phyloP scores from a whole-genome alignment of 2,888 invertebrate genomes.

The Phortica okadai region DNA sequence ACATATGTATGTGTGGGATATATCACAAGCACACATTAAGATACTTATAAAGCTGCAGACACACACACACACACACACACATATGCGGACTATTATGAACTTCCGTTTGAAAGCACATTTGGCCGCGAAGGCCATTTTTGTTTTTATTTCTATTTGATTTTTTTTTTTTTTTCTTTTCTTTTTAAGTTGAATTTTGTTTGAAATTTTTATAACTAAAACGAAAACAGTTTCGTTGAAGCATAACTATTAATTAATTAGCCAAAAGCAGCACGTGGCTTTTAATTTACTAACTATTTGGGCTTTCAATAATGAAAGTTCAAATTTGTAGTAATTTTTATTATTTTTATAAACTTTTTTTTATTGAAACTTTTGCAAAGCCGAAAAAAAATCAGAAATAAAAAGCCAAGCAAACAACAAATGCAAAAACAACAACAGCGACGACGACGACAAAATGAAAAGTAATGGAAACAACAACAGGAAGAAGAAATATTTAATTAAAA shows the following conservation, averaged over 20 bases:
- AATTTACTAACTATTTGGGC: too few species aligned
- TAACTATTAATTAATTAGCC: too few species aligned
- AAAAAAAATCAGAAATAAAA: slow-evolving; percentile 21
- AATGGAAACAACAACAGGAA: slow-evolving; percentile 72
- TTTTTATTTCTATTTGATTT: neutral
- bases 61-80: neutral
- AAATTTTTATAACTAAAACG: neutral
- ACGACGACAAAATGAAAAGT: slow-evolving; percentile 46
- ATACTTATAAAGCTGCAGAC: neutral
- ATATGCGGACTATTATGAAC: too few species aligned
- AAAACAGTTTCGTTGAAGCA: neutral
- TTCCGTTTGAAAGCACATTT: too few species aligned
- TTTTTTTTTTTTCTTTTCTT: neutral
- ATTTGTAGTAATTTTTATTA: too few species aligned
- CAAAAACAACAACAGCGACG: slow-evolving; percentile 44
- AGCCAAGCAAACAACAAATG: slow-evolving; percentile 37
- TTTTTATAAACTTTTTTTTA: neutral
- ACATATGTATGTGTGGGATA: neutral
- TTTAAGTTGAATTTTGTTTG: neutral
- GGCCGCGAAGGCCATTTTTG: neutral
- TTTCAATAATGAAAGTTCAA: too few species aligned
- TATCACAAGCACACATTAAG: neutral
- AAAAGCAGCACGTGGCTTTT: too few species aligned
- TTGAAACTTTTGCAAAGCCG: neutral
- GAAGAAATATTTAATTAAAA: slow-evolving; percentile 77